These are phyloP conservation scores for Paralinhomoeus sp. DNA, from an alignment of 2,888 invertebrate species.

Conservation along the genomic window DNA sequence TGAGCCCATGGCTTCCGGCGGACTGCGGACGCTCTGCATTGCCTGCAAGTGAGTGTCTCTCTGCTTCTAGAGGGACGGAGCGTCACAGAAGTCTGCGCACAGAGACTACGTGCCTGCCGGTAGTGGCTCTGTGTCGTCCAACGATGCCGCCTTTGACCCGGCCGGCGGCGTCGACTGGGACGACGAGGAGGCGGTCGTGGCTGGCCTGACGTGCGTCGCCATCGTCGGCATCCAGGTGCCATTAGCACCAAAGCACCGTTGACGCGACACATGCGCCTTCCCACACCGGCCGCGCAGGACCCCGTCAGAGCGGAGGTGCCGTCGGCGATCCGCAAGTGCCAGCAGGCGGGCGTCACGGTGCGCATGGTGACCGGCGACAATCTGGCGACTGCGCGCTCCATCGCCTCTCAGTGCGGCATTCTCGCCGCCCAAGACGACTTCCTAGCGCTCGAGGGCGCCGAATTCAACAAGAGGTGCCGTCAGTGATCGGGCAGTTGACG, in stretches of 20 bases:
- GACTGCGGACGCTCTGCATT: constrained; percentile 32
- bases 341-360: constrained; percentile 32
- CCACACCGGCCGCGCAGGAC: constrained; percentile 43
- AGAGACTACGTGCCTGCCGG: too few species aligned
- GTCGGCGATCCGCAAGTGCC: constrained; percentile 31
- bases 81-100: too few species aligned
- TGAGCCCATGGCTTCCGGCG: constrained; percentile 32
- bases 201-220: constrained; percentile 29
- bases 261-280: constrained; percentile 26
- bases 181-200: constrained; percentile 28
- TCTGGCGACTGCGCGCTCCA: constrained; percentile 32
- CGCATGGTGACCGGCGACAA: constrained; percentile 36
- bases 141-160: too few species aligned
- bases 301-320: constrained; percentile 32
- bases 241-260: constrained; percentile 25
- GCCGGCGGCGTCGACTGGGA: constrained; percentile 27
- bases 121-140: constrained; percentile 2
- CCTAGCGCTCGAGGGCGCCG: constrained; percentile 30
- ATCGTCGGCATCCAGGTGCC: constrained; percentile 35
- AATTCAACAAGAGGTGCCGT: constrained; percentile 27
- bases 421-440: constrained; percentile 26
- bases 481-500: too few species aligned
- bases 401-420: constrained; percentile 32
- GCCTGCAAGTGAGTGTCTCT: constrained; percentile 30
- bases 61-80: neutral